phyloP scores from a whole-genome alignment of 2,113 vertebrate species.

The Probosciger aterrimus region DNA sequence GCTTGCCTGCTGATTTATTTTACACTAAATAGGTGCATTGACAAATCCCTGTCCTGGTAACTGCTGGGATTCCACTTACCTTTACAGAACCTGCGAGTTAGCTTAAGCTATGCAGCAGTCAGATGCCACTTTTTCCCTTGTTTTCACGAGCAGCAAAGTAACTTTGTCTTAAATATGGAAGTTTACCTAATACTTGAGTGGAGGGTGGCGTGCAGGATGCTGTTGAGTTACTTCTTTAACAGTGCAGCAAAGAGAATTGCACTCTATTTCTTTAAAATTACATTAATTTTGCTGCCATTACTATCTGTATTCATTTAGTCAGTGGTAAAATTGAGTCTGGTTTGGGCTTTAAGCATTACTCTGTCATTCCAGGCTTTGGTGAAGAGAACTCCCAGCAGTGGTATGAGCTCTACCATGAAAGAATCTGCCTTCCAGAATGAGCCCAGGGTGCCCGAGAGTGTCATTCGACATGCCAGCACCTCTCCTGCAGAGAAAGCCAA shows the following conservation, averaged over 20 bases:
- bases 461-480: conserved; percentile 86
- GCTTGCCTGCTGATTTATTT: neutral
- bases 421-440: conserved; percentile 97
- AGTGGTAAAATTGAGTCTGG: neutral
- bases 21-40: neutral
- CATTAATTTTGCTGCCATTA: neutral
- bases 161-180: neutral
- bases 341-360: neutral
- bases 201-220: neutral
- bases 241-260: neutral
- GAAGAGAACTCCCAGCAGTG: conserved; percentile 95
- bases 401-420: conserved; percentile 95
- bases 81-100: neutral
- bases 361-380: conserved; percentile 83
- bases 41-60: neutral
- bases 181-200: neutral
- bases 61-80: neutral
- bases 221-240: neutral
- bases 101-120: neutral
- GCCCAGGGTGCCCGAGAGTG: conserved; percentile 88
- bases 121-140: neutral
- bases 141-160: neutral
- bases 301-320: neutral
- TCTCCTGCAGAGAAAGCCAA: conserved; percentile 92
- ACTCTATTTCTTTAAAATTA: neutral